phyloP scores from a whole-genome alignment of 2,888 invertebrate species.

The Asteroscopus sphinx region DNA sequence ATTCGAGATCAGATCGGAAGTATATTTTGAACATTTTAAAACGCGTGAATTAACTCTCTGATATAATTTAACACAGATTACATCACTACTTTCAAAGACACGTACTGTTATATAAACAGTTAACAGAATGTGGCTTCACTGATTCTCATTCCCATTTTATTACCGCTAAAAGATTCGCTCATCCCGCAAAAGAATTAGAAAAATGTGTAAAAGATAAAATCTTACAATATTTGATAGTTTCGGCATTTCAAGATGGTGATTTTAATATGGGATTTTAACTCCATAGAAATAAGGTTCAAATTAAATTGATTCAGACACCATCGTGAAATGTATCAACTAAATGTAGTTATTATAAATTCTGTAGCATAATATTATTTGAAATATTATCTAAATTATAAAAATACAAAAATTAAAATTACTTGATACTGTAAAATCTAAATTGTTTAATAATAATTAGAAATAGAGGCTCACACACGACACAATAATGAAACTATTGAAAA shows the following conservation, averaged over 20 bases:
- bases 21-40: too few species aligned
- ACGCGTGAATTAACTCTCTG: too few species aligned
- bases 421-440: constrained; percentile 2
- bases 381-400: neutral
- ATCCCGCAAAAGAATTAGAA: neutral
- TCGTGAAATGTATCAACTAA: constrained; percentile 1
- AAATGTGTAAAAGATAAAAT: neutral
- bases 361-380: neutral
- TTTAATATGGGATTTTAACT: neutral
- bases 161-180: neutral
- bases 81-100: too few species aligned
- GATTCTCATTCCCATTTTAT: neutral
- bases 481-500: neutral
- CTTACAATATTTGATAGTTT: neutral
- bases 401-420: neutral
- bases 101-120: too few species aligned
- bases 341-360: neutral
- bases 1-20: too few species aligned
- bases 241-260: neutral
- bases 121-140: too few species aligned
- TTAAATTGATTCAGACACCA: neutral
- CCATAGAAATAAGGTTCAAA: neutral
- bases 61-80: too few species aligned
- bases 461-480: constrained; percentile 3
- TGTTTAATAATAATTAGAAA: neutral